Conservation (phyloP, 2,113 vertebrate genomes). For the Cavia porcellus region DNA sequence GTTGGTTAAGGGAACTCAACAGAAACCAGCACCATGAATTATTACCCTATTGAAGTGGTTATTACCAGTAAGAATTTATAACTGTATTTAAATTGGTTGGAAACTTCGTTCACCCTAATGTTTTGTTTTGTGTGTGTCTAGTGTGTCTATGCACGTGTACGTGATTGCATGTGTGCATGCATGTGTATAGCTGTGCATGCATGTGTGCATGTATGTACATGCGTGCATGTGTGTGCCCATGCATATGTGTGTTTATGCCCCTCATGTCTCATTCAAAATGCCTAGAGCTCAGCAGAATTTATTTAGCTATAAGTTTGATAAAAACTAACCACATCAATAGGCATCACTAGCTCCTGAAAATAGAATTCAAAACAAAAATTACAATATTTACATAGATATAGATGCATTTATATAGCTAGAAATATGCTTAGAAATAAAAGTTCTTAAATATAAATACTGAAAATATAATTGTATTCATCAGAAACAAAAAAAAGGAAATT, state of each 20-base stretch:
- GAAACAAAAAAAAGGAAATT: constrained; percentile 22
- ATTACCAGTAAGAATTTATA: neutral
- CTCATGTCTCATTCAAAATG: neutral
- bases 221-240: neutral
- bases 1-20: neutral
- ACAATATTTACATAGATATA: neutral
- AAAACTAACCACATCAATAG: neutral
- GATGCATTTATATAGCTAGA: neutral
- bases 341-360: neutral
- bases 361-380: neutral
- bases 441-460: neutral
- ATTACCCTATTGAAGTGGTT: neutral
- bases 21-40: neutral
- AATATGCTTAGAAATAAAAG: neutral
- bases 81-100: neutral
- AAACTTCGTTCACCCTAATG: neutral
- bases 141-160: too few relatives aligned
- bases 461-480: constrained; percentile 19
- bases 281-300: neutral
- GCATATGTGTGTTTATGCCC: neutral
- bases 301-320: neutral
- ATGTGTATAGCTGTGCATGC: too few relatives aligned
- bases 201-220: too few relatives aligned
- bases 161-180: neutral
- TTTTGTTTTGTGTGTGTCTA: too few relatives aligned